A percentile compares a stretch with the other conserved stretches of the same genome.
Conservation (phyloP, 2,888 invertebrate species). For the Conus canariensis region DNA sequence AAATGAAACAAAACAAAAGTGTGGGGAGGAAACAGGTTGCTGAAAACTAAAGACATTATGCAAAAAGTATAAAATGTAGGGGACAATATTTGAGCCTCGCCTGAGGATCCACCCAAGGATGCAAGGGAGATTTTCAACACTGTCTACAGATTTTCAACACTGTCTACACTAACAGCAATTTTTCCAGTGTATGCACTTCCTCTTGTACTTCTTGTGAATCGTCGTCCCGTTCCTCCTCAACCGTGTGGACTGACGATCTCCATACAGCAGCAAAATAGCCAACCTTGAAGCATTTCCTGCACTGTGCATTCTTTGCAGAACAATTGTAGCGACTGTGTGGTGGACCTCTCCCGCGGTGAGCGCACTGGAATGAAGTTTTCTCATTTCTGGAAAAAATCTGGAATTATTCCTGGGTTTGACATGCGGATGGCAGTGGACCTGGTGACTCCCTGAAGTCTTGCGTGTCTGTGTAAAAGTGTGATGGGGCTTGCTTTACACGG, state of each 20-base stretch:
- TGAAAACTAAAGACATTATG: too few relatives aligned
- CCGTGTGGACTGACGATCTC: not conserved
- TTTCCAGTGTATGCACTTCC: not conserved
- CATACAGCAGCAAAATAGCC: not conserved
- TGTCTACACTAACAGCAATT: not conserved
- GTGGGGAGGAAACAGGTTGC: too few relatives aligned
- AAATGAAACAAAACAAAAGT: too few relatives aligned
- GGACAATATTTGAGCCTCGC: too few relatives aligned
- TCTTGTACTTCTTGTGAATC: not conserved
- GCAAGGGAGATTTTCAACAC: not conserved
- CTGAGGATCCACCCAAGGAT: too few relatives aligned
- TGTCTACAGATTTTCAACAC: not conserved
- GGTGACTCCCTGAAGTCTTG: not conserved
- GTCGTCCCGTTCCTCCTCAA: not conserved
- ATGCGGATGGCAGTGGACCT: not conserved
- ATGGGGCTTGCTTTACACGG: not conserved
- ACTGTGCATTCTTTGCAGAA: not conserved
- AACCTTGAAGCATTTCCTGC: not conserved
- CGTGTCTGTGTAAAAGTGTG: not conserved
- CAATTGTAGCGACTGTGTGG: not conserved
- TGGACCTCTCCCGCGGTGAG: not conserved
- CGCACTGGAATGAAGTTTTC: not conserved
- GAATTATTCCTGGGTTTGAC: not conserved
- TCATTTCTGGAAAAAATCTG: not conserved
- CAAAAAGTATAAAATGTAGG: too few relatives aligned